Percentiles rank a stretch among this genome's conserved stretches.
phyloP scores from a whole-genome alignment of 2,113 vertebrate species.

The mouse (Mus musculus) region GRCm39 chr19:18003001-18003500 shows the following conservation, averaged over 20 bases:
- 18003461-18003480: neutral
- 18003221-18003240: neutral
- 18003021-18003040: neutral
- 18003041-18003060: neutral
- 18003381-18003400: constrained; percentile 15
- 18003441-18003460: neutral
- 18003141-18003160: neutral
- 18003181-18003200: neutral
- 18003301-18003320: neutral
- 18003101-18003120: neutral
- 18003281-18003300: neutral
- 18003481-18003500: neutral
- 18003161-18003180: neutral
- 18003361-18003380: neutral
- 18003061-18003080: neutral
- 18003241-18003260: neutral
- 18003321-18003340: constrained; percentile 21
- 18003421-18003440: neutral
- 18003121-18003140: neutral
- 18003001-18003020: neutral
- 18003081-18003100: neutral
- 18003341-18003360: constrained; percentile 1
- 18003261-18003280: neutral
- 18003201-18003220: rapidly evolving
- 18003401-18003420: neutral